Evolutionary conservation across 2,888 invertebrate species (phyloP).

Genomic region (Philopedon plagiatum): DNA sequence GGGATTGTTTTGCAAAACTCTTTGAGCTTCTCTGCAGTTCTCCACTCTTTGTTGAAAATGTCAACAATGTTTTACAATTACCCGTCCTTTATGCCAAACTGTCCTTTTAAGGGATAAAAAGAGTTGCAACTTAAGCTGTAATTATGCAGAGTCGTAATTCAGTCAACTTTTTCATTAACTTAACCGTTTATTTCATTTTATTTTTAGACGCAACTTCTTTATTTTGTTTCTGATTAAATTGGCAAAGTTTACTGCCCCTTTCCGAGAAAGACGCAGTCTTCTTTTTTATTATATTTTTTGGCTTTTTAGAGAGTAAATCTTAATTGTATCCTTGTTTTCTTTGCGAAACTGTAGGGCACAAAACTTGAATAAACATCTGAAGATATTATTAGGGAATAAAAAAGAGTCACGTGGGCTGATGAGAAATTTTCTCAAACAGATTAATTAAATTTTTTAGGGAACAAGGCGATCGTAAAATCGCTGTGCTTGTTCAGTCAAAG

Average conservation of each 20-base stretch:
- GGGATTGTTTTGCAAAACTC: too few species aligned
- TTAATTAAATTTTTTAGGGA: too few species aligned
- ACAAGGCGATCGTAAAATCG: too few species aligned
- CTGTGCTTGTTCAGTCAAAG: too few species aligned
- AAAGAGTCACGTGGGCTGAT: too few species aligned
- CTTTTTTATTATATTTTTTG: neutral
- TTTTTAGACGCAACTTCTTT: slow-evolving; percentile 4
- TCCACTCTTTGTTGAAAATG: neutral
- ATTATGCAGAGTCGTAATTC: slow-evolving; percentile 6
- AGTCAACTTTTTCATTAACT: slow-evolving; percentile 9
- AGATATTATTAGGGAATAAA: too few species aligned
- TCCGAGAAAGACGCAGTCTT: neutral
- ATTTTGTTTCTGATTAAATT: slow-evolving; percentile 11
- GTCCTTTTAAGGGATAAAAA: neutral
- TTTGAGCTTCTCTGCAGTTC: too few species aligned
- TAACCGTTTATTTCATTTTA: slow-evolving; percentile 6
- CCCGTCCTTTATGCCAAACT: neutral
- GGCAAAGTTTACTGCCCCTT: neutral
- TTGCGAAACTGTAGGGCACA: neutral
- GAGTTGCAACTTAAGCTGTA: neutral
- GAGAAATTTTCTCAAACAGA: too few species aligned
- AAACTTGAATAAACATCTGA: too few species aligned
- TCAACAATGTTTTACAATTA: neutral
- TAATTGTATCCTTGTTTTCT: neutral
- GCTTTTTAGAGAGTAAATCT: neutral